Evolutionary conservation across 2,888 invertebrate species (phyloP).

Genomic region (Sinelater perroti): DNA sequence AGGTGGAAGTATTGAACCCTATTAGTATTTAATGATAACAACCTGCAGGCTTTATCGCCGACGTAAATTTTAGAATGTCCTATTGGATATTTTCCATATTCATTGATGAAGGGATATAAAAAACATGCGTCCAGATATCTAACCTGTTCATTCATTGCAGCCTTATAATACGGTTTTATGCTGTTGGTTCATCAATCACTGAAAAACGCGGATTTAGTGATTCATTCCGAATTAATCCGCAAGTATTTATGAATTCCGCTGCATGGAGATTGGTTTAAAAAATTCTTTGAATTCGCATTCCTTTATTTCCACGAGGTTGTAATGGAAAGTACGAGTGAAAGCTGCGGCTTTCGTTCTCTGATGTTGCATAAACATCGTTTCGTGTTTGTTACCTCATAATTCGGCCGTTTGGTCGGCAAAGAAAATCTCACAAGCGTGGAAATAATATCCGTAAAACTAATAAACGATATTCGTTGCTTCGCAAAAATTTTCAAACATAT

Average conservation of each 20-base stretch:
- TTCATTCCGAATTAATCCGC: neutral
- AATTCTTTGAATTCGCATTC: slow-evolving; percentile 10
- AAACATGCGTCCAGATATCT: slow-evolving; percentile 46
- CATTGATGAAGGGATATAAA: slow-evolving; percentile 49
- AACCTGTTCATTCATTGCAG: slow-evolving; percentile 43
- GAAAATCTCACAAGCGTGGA: slow-evolving; percentile 2
- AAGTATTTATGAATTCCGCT: neutral
- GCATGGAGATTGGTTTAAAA: neutral
- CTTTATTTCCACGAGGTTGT: slow-evolving; percentile 8
- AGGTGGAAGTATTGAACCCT: slow-evolving; percentile 17
- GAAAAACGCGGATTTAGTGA: slow-evolving; percentile 44
- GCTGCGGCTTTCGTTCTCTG: slow-evolving; percentile 1
- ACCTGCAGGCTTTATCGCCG: slow-evolving; percentile 34
- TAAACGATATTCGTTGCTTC: slow-evolving; percentile 4
- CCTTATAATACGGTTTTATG: slow-evolving; percentile 39
- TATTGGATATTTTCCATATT: slow-evolving; percentile 46
- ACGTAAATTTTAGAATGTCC: slow-evolving; percentile 47
- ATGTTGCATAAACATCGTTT: neutral
- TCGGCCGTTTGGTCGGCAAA: slow-evolving; percentile 1
- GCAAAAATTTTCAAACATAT: slow-evolving; percentile 13
- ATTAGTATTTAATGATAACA: slow-evolving; percentile 23
- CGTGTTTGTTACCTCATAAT: neutral
- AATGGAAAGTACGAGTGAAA: slow-evolving; percentile 2
- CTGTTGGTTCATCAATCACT: slow-evolving; percentile 47
- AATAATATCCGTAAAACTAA: slow-evolving; percentile 18